phyloP scores from a whole-genome alignment of 2,888 invertebrate genomes.

The Dilophus febrilis region DNA sequence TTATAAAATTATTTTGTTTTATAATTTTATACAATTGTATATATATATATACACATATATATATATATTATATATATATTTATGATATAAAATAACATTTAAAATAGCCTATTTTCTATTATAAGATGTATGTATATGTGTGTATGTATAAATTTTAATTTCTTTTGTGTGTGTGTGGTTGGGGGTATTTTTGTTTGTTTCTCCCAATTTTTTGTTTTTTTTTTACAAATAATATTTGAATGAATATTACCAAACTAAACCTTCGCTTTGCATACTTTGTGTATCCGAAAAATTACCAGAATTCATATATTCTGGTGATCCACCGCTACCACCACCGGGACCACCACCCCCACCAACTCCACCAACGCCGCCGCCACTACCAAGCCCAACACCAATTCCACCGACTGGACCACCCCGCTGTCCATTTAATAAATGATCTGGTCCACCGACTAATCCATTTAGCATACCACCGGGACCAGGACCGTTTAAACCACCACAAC shows the following conservation, averaged over 20 bases:
- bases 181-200: neutral
- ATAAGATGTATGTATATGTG: too few relatives aligned
- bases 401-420: conserved; percentile 54
- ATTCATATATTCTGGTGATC: conserved; percentile 57
- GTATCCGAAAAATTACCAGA: conserved; percentile 45
- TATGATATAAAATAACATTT: too few relatives aligned
- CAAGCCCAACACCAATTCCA: conserved; percentile 28
- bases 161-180: too few relatives aligned
- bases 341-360: conserved; percentile 26
- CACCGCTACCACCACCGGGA: conserved; percentile 35
- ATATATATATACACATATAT: too few relatives aligned
- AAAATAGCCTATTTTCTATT: too few relatives aligned
- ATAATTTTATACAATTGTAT: too few relatives aligned
- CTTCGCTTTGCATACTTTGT: conserved; percentile 54
- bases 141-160: too few relatives aligned
- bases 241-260: conserved; percentile 50
- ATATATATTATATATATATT: too few relatives aligned
- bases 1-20: too few relatives aligned
- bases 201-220: too few relatives aligned
- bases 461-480: conserved; percentile 42
- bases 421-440: conserved; percentile 46
- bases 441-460: conserved; percentile 41
- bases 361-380: conserved; percentile 24
- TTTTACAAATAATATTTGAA: too few relatives aligned
- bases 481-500: conserved; percentile 24